Conservation (phyloP, 2,888 invertebrate species). For the Leucoma salicis region DNA sequence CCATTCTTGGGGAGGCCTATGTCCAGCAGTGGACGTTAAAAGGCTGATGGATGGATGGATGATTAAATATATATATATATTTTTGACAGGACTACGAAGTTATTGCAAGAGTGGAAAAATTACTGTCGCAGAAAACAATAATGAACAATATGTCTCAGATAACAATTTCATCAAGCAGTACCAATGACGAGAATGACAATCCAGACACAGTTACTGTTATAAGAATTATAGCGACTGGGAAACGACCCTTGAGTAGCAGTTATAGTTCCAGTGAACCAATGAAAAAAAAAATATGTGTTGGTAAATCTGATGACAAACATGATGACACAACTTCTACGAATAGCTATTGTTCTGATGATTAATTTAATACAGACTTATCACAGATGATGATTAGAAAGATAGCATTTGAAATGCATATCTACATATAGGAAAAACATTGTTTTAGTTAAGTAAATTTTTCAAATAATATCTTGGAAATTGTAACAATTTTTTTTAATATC, state of each 20-base stretch:
- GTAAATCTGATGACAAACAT: conserved; percentile 31
- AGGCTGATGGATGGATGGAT: no score
- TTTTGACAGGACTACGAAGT: conserved; percentile 57
- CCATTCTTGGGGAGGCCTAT: no score
- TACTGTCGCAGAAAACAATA: conserved; percentile 47
- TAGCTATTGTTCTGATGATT: conserved; percentile 52
- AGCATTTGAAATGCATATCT: no score
- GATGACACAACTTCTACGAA: conserved; percentile 58
- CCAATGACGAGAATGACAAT: conserved; percentile 57
- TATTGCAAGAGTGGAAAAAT: conserved; percentile 58
- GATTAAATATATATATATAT: background rate
- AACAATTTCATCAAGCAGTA: conserved; percentile 38
- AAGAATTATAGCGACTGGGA: conserved; percentile 47
- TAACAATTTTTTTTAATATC: no score
- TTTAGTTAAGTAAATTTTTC: no score
- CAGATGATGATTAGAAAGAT: no score
- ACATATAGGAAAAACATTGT: no score
- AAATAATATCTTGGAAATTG: no score
- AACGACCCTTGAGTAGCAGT: conserved; percentile 56
- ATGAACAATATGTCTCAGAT: conserved; percentile 40
- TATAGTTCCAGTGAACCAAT: conserved; percentile 60
- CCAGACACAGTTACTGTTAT: conserved; percentile 45
- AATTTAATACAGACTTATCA: conserved; percentile 10
- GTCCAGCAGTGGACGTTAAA: no score
- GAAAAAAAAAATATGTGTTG: conserved; percentile 57